phyloP scores from a whole-genome alignment of 2,888 invertebrate genomes.

The Phymatocera aterrima region DNA sequence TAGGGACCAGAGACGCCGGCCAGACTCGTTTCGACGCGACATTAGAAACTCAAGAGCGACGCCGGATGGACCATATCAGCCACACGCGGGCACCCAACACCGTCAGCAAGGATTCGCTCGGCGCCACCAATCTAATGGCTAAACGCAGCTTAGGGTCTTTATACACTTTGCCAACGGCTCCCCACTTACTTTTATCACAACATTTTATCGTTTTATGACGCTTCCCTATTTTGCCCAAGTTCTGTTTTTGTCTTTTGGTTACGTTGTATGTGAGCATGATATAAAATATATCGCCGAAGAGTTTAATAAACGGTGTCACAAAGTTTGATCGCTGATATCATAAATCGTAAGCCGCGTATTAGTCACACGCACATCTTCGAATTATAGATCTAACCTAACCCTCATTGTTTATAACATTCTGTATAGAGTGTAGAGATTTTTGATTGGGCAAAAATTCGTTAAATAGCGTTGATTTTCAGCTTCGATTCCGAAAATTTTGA shows the following conservation, averaged over 20 bases:
- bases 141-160: constrained; percentile 39
- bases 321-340: too few relatives aligned
- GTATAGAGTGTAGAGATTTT: too few relatives aligned
- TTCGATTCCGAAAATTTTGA: background rate
- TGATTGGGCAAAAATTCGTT: too few relatives aligned
- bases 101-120: constrained; percentile 25
- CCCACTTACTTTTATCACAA: constrained; percentile 56
- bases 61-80: constrained; percentile 44
- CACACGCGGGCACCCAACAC: background rate
- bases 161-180: constrained; percentile 24
- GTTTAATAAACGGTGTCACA: too few relatives aligned
- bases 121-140: constrained; percentile 39
- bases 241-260: background rate
- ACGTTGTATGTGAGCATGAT: background rate
- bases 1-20: background rate
- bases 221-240: constrained; percentile 45
- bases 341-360: too few relatives aligned
- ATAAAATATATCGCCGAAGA: too few relatives aligned
- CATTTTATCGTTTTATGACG: constrained; percentile 56
- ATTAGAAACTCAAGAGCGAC: constrained; percentile 10
- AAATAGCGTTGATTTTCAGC: too few relatives aligned
- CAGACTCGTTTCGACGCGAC: too few relatives aligned
- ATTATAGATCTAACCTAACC: too few relatives aligned
- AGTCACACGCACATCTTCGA: too few relatives aligned
- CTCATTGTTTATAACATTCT: too few relatives aligned